Evolutionary conservation across 2,888 invertebrate genomes (phyloP), one percentile per base, ranked within the genome.

Genomic region (Yponomeuta plumbellus): DNA sequence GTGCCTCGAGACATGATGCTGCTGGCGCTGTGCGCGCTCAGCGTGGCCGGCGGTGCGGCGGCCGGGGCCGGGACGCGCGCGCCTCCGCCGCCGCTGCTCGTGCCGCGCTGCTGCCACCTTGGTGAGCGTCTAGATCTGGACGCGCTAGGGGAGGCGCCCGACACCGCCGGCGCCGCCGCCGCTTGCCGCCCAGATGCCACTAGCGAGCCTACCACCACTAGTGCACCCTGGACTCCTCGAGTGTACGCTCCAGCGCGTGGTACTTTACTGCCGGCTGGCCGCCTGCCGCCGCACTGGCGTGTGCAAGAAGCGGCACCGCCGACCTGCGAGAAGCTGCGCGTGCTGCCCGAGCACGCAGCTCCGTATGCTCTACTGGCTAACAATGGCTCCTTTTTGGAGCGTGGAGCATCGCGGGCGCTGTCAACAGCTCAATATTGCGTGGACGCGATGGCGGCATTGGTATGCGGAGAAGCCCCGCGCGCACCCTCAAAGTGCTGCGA

Each of bases 401-500:
- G 93, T 0, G 92, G 92, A 66, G 75, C 76, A 23, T 72, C 76
- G 64, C 70, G 64, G 17, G 85, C 88, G 63, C 80, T 94, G 68
- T 85, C 92, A 8, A 92, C 94, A 0, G 80, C 80, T 0, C 90
- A 92, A 58, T 96, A 93, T 81, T 97, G 97, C 81, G 92, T 94
- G 59, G 96, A 96, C 78, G 86, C 92, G 56, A 89, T 89, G 21
- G 93, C 92, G 2, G 93, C 94, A 11, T 84, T 96, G 5, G 93
- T 94, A 5, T 96, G 96, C 79, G 78, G 79, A 2, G 87, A 83
- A 69, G 83, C 83, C 71, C 80, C 84, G 66, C 77, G 77, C 75
- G 74, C 72, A 39, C 86, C 75, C 57, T 88, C 92, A 76, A 95
- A 96, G 82, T 97, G 97, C 77, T 97, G 97, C 80, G 94, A 94